Evolutionary conservation across 2,113 vertebrate species (phyloP), one percentile per base, ranked within the genome.

Genomic region (Amblyornis subalaris): DNA sequence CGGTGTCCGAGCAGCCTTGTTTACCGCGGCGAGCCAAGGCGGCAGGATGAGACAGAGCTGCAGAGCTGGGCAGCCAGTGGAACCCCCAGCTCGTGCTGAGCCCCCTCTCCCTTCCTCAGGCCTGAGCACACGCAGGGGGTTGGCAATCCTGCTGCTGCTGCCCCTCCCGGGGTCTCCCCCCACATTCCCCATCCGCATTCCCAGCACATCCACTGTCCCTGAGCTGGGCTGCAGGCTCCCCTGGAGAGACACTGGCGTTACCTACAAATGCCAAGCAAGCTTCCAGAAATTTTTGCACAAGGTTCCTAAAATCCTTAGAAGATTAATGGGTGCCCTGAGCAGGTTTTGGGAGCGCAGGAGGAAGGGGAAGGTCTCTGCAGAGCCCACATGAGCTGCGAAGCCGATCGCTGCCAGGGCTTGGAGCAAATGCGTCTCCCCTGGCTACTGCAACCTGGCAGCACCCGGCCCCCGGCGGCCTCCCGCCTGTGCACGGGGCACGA

Each of bases 401-500:
- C 54, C 0, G 3, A 58, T 93, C 12, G 5, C 57, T 89, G 82
- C 61, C 65, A 31, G 74, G 54, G 42, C 71, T 90, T 50, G 79
- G 64, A 80, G 70, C 29, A 58, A 75, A 95, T 0, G 6, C 5
- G 0, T 75, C 36, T 66, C 18, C 70, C 71, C 28, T 2, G 9
- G 62, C 83, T 79, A 2, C 78, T 44, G 85, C 93, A 94, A 12
- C 40, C 66, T 58, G 70, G 90, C 82, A 64, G 85, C 45, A 25
- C 70, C 73, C n/a, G 67, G 78, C 62, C 61, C 65, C 70, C 24
- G 3, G 17, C 2, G 0, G 51, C 62, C 57, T 62, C 58, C 67
- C 3, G 0, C 12, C 66, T 47, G 42, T 44, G 10, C 5, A 0
- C 2, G 2, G 84, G 54, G 33, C 60, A 14, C 0, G 7, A 6